phyloP scores from a whole-genome alignment of 2,888 invertebrate genomes.

The Julus scanicus region DNA sequence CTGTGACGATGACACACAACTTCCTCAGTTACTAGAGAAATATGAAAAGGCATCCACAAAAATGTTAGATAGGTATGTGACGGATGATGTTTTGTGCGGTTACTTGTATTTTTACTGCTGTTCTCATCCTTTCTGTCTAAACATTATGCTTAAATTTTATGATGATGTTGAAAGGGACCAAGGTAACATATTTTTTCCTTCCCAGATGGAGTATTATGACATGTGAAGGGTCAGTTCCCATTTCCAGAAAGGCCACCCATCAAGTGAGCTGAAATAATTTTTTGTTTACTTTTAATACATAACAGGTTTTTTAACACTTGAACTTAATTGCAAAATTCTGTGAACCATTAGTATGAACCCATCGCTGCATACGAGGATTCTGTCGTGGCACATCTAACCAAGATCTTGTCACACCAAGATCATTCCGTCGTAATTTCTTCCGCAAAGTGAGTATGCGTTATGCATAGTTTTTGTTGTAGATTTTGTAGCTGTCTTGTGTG shows the following conservation, averaged over 20 bases:
- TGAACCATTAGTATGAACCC: slow-evolving; percentile 64
- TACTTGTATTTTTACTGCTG: background rate
- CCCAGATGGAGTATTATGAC: slow-evolving; percentile 94
- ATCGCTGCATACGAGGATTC: slow-evolving; percentile 81
- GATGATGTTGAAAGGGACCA: background rate
- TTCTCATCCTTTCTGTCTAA: background rate
- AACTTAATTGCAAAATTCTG: background rate
- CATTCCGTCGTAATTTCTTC: slow-evolving; percentile 78
- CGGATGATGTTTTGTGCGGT: too few relatives aligned
- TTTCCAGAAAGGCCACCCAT: slow-evolving; percentile 64
- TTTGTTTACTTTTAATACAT: background rate
- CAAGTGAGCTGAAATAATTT: slow-evolving; percentile 58
- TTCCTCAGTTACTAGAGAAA: slow-evolving; percentile 89
- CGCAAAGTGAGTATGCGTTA: slow-evolving; percentile 72
- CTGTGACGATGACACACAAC: slow-evolving; percentile 93
- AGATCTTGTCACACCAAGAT: slow-evolving; percentile 85
- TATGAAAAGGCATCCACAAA: slow-evolving; percentile 97
- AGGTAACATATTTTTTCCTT: slow-evolving; percentile 53
- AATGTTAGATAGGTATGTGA: slow-evolving; percentile 86
- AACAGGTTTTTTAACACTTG: too few relatives aligned
- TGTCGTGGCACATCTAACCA: slow-evolving; percentile 82
- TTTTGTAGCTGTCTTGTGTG: background rate
- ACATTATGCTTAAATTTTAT: background rate
- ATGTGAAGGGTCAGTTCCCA: slow-evolving; percentile 70
- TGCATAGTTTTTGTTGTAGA: background rate